Evolutionary conservation across 2,888 invertebrate genomes (phyloP).

Genomic region (Caenorhabditis sp.): DNA sequence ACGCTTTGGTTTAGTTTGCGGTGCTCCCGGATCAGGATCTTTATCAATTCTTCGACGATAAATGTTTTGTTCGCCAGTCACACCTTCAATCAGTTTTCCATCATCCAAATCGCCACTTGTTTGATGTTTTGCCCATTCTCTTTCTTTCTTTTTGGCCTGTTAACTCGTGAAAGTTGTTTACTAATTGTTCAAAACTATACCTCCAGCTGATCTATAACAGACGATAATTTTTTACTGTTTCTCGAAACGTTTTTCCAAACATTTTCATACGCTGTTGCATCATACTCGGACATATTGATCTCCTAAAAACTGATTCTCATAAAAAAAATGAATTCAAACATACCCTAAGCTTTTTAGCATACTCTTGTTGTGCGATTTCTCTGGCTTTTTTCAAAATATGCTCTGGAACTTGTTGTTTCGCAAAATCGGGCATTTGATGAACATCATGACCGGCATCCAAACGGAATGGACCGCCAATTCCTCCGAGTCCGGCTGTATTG

Average conservation of each 20-base stretch:
- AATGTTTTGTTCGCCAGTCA: constrained; percentile 90
- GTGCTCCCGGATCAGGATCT: constrained; percentile 77
- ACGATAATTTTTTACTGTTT: constrained; percentile 85
- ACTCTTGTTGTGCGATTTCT: constrained; percentile 84
- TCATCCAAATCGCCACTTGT: constrained; percentile 94
- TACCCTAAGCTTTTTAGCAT: constrained; percentile 64
- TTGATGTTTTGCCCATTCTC: constrained; percentile 92
- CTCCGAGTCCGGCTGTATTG: constrained; percentile 93
- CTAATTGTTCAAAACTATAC: no score
- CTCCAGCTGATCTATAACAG: constrained; percentile 85
- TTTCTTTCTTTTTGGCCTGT: constrained; percentile 82
- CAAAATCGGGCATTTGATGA: constrained; percentile 86
- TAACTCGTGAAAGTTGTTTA: no score
- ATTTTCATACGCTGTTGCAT: constrained; percentile 85
- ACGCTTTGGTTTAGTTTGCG: constrained; percentile 86
- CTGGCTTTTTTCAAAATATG: constrained; percentile 84
- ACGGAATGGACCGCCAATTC: constrained; percentile 81
- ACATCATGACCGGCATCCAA: constrained; percentile 92
- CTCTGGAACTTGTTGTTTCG: constrained; percentile 88
- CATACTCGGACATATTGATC: constrained; percentile 92
- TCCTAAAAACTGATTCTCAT: constrained; percentile 77
- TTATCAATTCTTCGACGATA: constrained; percentile 76
- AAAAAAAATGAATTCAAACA: background rate
- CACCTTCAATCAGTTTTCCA: constrained; percentile 87
- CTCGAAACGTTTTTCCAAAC: constrained; percentile 78